phyloP scores from a whole-genome alignment of 2,113 vertebrate species.

The Mormoops blainvillei region DNA sequence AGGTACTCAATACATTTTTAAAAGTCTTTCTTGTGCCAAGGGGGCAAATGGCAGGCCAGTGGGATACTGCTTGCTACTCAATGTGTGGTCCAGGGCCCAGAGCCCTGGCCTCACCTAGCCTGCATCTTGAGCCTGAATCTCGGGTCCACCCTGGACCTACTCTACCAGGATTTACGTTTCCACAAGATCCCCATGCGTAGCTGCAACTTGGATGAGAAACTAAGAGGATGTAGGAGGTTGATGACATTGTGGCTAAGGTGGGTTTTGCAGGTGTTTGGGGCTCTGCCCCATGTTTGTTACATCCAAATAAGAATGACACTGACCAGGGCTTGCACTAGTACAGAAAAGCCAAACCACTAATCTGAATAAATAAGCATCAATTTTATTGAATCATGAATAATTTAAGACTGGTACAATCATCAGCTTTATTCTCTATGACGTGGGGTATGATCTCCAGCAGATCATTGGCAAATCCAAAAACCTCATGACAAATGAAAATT shows the following conservation, averaged over 20 bases:
- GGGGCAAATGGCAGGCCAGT: neutral
- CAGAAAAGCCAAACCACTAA: conserved; percentile 64
- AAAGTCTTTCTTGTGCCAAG: neutral
- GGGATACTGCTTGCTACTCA: neutral
- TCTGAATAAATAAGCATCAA: conserved; percentile 96
- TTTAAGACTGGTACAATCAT: conserved; percentile 99
- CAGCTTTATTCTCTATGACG: conserved; percentile 87
- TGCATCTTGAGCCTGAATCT: neutral
- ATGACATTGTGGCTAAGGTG: accelerated
- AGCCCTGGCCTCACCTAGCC: too few species aligned
- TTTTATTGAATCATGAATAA: conserved; percentile 99
- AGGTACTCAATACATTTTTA: neutral
- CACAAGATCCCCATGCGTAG: neutral
- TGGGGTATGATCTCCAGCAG: conserved; percentile 80
- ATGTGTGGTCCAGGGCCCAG: neutral
- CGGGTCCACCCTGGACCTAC: neutral
- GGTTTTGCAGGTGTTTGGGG: neutral
- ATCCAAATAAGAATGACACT: neutral
- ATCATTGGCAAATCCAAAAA: conserved; percentile 85
- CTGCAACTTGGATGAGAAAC: neutral
- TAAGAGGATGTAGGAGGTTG: neutral
- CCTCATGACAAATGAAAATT: conserved; percentile 87
- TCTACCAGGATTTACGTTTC: neutral
- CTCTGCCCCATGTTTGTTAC: neutral
- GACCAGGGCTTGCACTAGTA: neutral